Evolutionary conservation across 2,113 vertebrate species (phyloP), one percentile per base, ranked within the genome.

Genomic region (Alces alces): DNA sequence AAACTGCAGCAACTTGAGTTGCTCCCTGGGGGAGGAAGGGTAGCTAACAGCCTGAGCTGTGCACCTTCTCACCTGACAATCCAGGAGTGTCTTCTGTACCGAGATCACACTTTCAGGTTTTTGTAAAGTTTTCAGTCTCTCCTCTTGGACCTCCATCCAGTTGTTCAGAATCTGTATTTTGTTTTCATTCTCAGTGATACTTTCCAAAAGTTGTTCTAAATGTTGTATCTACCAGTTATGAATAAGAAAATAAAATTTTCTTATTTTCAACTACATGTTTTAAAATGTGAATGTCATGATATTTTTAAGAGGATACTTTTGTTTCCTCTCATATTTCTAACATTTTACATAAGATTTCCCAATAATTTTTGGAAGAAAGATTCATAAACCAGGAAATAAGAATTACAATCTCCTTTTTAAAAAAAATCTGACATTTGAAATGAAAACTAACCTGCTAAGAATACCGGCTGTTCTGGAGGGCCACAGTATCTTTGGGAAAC

Each of bases 61-160:
- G 50, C 1, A 5, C 8, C n/a, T 64, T 43, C 98, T 98, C 98
- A 99, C 99, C 99, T 99, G 98, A 96, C 99, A 99, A 30, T 99
- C 97, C 92, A 95, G 61, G 58, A 99, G 93, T 8, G 97, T 98
- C 89, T 97, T 99, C 96, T 99, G 98, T 1, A 99, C 98, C 15
- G 98, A 98, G 14, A 98, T 93, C 45, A 95, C 96, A 98, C 99
- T 99, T 86, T 98, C 96, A 9, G 99, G 99, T 2, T 92, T 99
- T 96, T 96, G 98, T 66, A 99, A 98, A 23, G 97, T 98, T 52
- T 89, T 98, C 78, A 99, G 86, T 96, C 99, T 98, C 64, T 98
- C 95, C 17, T 97, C 98, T 96, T 99, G 99, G 9, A 98, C 98
- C 73, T 98, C 96, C 97, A 99, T 97, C 99, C 99, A 99, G 94